Evolutionary conservation across 2,888 invertebrate genomes (phyloP), one percentile per base, ranked within the genome.

Genomic region (Bhutanitis thaidina): DNA sequence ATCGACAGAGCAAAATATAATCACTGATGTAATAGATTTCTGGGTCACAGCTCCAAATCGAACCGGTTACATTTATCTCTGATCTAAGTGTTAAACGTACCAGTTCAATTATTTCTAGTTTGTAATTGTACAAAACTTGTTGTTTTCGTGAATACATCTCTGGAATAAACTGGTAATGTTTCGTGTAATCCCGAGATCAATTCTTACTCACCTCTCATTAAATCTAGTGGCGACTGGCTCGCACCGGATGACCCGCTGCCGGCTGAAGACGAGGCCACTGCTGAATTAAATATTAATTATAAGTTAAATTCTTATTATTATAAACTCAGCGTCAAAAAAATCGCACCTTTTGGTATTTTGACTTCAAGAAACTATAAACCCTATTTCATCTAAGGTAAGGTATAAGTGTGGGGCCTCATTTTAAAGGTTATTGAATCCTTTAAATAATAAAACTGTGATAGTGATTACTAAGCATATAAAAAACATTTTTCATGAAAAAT

Each of bases 171-270:
- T n/a, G n/a, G n/a, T n/a, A n/a, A n/a, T n/a, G n/a, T n/a, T n/a
- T n/a, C n/a, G n/a, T n/a, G n/a, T n/a, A n/a, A n/a, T n/a, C n/a
- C n/a, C n/a, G n/a, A n/a, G n/a, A n/a, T n/a, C n/a, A 30, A 30
- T 30, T 3, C 9, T 30, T 30, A 35, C 51, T 61, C 61, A 83
- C 85, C 77, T 74, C 71, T 71, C 16, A 75, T 63, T 53, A 77
- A 80, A 53, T 87, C 87, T 49, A 81, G 74, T 1, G 86, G 87
- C 20, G 88, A 89, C 49, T 76, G 81, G 60, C 87, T 88, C 3
- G 80, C 59, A n/a, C 83, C 77, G 0, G 87, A 88, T 7, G 89
- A 86, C 7, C 69, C 69, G 55, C 88, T 87, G 10, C 85, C 80
- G n/a, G 83, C 82, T 47, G 87, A 87, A 12, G 80, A 71, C 38